A percentile compares a stretch with the other conserved stretches of the same genome.
Conservation (phyloP, 2,888 invertebrate species). For the Eupeodes luniger region DNA sequence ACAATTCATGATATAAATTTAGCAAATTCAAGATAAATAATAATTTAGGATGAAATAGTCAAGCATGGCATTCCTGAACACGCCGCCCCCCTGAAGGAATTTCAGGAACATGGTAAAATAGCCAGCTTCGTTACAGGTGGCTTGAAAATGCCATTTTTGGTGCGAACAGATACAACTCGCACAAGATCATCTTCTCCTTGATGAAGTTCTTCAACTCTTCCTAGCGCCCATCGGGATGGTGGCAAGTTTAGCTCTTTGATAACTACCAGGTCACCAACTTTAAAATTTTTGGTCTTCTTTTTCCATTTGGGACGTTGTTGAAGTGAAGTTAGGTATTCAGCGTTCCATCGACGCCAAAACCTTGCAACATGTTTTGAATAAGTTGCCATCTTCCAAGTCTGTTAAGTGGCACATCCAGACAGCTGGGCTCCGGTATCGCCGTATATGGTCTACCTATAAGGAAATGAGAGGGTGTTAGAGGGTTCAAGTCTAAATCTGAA, state of each 20-base stretch:
- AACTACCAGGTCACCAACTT: slow-evolving; percentile 47
- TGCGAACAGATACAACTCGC: slow-evolving; percentile 33
- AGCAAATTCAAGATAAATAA: too few relatives aligned
- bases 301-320: slow-evolving; percentile 55
- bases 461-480: slow-evolving; percentile 63
- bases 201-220: slow-evolving; percentile 51
- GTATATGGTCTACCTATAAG: slow-evolving; percentile 64
- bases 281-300: background rate
- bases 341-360: slow-evolving; percentile 62
- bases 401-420: slow-evolving; percentile 28
- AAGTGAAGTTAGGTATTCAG: slow-evolving; percentile 30
- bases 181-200: slow-evolving; percentile 61
- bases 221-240: slow-evolving; percentile 59
- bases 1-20: too few relatives aligned
- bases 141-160: too few relatives aligned
- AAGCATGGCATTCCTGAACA: too few relatives aligned
- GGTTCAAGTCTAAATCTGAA: slow-evolving; percentile 60
- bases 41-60: too few relatives aligned
- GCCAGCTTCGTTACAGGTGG: too few relatives aligned
- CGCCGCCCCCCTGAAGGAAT: too few relatives aligned
- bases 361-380: slow-evolving; percentile 64
- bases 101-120: too few relatives aligned
- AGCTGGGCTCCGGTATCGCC: slow-evolving; percentile 56
- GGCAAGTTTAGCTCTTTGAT: slow-evolving; percentile 34
- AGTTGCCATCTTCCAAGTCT: slow-evolving; percentile 53